phyloP scores from a whole-genome alignment of 2,113 vertebrate genomes.

The Todiramphus saurophagus region DNA sequence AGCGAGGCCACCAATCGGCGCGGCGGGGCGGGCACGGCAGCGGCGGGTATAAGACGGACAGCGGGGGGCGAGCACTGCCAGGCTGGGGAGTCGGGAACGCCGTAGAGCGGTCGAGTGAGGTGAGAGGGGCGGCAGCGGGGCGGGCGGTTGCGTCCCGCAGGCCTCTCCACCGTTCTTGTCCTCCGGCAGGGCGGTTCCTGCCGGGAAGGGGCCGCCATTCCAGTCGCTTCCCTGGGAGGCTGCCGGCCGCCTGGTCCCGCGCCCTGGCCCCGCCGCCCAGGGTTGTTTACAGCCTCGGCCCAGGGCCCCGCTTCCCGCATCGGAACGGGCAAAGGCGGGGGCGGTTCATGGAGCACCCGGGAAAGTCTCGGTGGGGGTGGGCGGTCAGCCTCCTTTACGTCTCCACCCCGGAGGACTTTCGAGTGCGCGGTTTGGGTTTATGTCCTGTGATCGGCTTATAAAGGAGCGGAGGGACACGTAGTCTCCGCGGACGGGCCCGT shows the following conservation, averaged over 20 bases:
- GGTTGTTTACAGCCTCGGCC: background rate
- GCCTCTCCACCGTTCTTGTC: too few relatives aligned
- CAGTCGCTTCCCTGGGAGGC: background rate
- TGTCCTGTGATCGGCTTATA: rapidly evolving
- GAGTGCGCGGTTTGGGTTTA: too few relatives aligned
- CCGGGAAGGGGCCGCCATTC: background rate
- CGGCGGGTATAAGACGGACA: background rate
- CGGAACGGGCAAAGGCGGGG: background rate
- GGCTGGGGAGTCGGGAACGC: rapidly evolving
- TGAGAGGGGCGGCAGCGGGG: background rate
- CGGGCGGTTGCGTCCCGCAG: background rate
- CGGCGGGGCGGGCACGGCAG: background rate
- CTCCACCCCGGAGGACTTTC: too few relatives aligned
- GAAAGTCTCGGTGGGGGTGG: background rate
- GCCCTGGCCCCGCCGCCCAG: background rate
- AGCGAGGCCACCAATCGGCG: background rate
- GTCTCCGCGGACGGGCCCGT: rapidly evolving
- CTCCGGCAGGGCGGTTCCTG: background rate
- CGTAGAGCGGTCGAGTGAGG: rapidly evolving
- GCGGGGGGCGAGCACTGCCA: rapidly evolving
- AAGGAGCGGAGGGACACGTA: too few relatives aligned
- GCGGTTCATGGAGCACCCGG: background rate
- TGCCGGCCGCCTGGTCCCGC: too few relatives aligned
- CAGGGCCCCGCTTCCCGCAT: background rate
- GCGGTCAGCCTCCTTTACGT: too few relatives aligned